These are phyloP conservation scores for Heliconius ismenius DNA, from an alignment of 2,888 invertebrate genomes.

Conservation along the genomic window DNA sequence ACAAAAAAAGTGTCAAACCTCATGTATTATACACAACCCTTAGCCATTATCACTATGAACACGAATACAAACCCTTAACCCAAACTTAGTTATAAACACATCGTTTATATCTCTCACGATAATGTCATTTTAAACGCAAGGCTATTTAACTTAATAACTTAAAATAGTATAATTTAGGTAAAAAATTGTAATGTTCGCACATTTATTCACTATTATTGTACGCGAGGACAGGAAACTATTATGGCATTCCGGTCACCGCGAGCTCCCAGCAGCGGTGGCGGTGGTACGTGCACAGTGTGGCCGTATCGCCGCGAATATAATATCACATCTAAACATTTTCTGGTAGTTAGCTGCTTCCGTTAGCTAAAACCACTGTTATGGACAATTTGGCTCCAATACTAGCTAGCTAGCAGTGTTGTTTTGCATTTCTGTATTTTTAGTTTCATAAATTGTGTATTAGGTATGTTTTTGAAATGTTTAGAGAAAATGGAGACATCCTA, in stretches of 20 bases:
- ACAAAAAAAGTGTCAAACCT: too few relatives aligned
- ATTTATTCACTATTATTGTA: conserved; percentile 18
- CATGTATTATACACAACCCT: too few relatives aligned
- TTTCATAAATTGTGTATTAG: neutral
- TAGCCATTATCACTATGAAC: too few relatives aligned
- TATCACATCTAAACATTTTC: conserved; percentile 15
- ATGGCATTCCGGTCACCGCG: conserved; percentile 36
- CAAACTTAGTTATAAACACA: neutral
- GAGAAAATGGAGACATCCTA: neutral
- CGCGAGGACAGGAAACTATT: conserved; percentile 44
- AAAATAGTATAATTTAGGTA: conserved; percentile 18
- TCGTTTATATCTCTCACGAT: neutral
- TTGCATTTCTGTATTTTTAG: neutral
- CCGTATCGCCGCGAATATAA: conserved; percentile 13
- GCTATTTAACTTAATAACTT: neutral
- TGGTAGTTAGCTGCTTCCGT: neutral
- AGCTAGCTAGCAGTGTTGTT: neutral
- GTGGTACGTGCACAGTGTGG: neutral
- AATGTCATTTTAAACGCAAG: neutral
- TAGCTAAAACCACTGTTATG: neutral
- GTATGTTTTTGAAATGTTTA: neutral
- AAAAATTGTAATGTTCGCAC: neutral
- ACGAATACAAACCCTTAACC: too few relatives aligned
- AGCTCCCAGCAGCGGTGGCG: conserved; percentile 21
- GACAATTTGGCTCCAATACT: conserved; percentile 10